Evolutionary conservation across 92 coral and sea anemone genomes (phyloP).

Genomic region (Epizoanthus ramosus): DNA sequence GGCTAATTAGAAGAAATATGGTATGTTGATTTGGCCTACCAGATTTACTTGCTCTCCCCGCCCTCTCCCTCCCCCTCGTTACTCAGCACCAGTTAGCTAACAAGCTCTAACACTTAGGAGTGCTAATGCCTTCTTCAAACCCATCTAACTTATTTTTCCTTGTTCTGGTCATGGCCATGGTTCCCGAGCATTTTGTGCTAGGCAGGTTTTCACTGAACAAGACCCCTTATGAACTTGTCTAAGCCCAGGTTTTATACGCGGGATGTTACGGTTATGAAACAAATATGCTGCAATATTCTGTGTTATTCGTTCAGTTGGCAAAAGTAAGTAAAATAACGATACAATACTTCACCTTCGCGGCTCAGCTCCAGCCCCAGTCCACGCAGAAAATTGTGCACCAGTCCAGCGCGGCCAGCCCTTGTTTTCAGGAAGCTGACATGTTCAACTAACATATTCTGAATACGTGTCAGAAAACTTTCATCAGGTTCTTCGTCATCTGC

Average conservation of each 20-base stretch:
- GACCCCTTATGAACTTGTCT: not conserved
- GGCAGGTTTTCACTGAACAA: not conserved
- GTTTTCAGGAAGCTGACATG: conserved; percentile 4
- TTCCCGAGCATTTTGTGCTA: no score
- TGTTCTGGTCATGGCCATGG: no score
- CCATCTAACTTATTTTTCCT: no score
- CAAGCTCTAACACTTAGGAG: no score
- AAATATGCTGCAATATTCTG: not conserved
- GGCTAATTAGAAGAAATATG: no score
- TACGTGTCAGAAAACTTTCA: not conserved
- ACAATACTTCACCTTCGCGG: not conserved
- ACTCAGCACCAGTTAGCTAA: no score
- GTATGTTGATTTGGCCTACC: no score
- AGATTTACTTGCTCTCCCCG: no score
- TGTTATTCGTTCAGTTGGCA: not conserved
- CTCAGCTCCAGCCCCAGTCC: conserved; percentile 11
- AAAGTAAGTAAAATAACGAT: no score
- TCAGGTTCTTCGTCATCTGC: not conserved
- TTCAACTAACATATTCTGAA: not conserved
- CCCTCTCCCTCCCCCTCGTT: no score
- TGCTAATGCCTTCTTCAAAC: no score
- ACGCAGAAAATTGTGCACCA: conserved; percentile 10
- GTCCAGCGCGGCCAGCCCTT: conserved; percentile 27
- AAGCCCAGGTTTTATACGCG: not conserved
- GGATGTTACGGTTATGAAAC: not conserved